Base-by-base conservation (phyloP, 2,113 vertebrate species). In the Piprites chloris region DNA sequence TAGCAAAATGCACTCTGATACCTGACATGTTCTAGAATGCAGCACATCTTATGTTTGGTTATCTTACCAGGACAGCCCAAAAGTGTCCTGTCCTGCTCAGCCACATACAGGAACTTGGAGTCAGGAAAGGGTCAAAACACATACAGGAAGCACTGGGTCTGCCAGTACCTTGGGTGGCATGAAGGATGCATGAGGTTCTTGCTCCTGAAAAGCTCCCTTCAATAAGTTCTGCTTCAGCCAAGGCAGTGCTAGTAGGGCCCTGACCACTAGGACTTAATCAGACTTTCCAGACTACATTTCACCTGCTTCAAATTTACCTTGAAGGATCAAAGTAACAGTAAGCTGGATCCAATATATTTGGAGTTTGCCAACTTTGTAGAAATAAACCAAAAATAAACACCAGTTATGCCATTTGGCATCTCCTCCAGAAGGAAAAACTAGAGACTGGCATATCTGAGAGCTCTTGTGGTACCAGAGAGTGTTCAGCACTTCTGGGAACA, bases 141-240 rank as follows among this genome's bases (percentile, higher is more conserved):
- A 23, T 2, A 52, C 3, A 52, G 4, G 0, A 1, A n/a, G 30
- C 2, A 12, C 6, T 62, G 72, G 28, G 9, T 41, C 59, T 74
- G 46, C 7, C 2, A 2, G 42, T 8, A 21, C 59, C 41, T 24
- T 9, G 44, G 41, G 41, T 12, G 12, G 8, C 32, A 15, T 0
- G 5, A 68, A 44, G 22, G 24, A 8, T 8, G 2, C 10, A 3
- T 3, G 26, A 59, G 46, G 44, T 32, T 56, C 49, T n/a, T 22
- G 8, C 7, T 72, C 27, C 49, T 30, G 50, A 82, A 41, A 49
- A 44, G 11, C 17, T 76, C 17, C 49, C 67, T 83, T 9, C 27
- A 46, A 2, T 3, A 61, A 41, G 37, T 47, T 6, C 67, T 83
- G 53, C 82, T 53, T 53, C 8, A 39, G 20, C 37, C 66, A 58